Evolutionary conservation across 2,888 invertebrate genomes (phyloP).

Genomic region (Abrostola tripartita): DNA sequence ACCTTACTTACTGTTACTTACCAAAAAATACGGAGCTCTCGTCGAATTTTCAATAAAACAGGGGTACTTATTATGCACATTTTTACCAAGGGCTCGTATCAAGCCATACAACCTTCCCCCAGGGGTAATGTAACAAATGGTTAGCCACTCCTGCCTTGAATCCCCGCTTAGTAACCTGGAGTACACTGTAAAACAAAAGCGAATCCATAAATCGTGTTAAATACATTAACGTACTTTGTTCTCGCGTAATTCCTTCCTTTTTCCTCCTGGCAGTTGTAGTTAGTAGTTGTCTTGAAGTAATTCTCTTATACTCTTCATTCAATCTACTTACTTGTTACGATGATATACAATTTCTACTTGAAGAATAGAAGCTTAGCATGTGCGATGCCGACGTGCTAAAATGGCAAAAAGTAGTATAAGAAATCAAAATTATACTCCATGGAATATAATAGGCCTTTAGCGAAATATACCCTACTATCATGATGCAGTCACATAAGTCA

Average conservation of each 20-base stretch:
- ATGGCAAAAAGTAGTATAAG: too few species aligned
- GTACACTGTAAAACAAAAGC: constrained; percentile 55
- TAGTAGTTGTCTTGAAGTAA: background rate
- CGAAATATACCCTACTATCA: too few species aligned
- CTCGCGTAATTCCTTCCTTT: background rate
- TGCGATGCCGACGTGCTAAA: too few species aligned
- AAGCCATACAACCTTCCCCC: constrained; percentile 62
- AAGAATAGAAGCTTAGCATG: too few species aligned
- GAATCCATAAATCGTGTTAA: constrained; percentile 6
- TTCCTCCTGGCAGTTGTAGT: background rate
- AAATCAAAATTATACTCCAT: too few species aligned
- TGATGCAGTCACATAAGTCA: too few species aligned
- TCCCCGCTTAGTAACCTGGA: constrained; percentile 60
- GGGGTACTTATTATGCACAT: constrained; percentile 19
- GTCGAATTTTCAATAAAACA: constrained; percentile 2
- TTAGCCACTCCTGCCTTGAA: constrained; percentile 68
- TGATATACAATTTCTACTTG: too few species aligned
- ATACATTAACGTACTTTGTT: background rate
- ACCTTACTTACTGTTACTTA: background rate
- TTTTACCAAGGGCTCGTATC: constrained; percentile 44
- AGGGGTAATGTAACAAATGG: constrained; percentile 69
- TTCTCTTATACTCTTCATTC: background rate
- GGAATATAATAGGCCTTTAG: too few species aligned
- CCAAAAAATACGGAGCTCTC: background rate
- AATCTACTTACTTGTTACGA: too few species aligned